Conservation (phyloP, 2,888 invertebrate genomes). For the Punctoribates punctum region DNA sequence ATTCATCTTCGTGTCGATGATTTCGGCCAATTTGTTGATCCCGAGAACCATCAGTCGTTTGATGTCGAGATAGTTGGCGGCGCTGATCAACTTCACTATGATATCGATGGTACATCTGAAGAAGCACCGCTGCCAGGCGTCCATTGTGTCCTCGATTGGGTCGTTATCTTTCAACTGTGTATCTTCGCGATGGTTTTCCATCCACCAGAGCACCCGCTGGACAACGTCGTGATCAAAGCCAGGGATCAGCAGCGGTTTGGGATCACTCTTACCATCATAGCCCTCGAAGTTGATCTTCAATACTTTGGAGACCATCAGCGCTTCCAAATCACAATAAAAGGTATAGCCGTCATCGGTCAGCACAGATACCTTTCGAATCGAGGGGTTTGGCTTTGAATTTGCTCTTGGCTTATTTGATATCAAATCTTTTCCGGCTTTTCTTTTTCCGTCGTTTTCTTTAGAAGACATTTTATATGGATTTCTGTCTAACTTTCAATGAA, state of each 20-base stretch:
- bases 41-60: neutral
- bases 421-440: no score
- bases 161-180: neutral
- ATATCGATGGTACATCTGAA: neutral
- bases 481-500: no score
- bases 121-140: neutral
- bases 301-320: neutral
- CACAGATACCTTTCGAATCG: neutral
- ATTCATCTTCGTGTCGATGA: neutral
- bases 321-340: neutral
- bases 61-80: neutral
- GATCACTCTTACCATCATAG: neutral
- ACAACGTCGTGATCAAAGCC: neutral
- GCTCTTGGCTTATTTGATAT: no score
- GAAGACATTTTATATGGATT: no score
- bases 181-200: neutral
- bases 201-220: neutral
- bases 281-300: neutral
- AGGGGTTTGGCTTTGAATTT: no score
- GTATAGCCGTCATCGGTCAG: neutral
- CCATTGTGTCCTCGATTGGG: neutral
- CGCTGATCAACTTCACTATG: neutral
- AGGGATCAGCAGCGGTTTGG: neutral
- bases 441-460: no score
- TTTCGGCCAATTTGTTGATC: neutral